Evolutionary conservation across 1,140 invertebrate genomes (phyloP), one percentile per base, ranked within the genome.

Genomic region (Coenobita brevimanus): DNA sequence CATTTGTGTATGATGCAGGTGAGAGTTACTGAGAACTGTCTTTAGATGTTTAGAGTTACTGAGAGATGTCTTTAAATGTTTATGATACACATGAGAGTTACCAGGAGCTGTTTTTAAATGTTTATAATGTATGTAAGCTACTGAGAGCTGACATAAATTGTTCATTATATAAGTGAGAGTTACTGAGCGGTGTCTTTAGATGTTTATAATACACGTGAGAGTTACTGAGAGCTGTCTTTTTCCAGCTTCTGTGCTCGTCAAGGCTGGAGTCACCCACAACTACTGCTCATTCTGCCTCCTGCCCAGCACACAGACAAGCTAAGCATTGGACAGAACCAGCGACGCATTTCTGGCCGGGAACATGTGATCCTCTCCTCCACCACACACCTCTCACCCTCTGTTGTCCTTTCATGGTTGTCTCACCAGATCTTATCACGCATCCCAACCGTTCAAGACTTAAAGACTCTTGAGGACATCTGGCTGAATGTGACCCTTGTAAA

Each of bases 221-320:
- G 17, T 2, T 30, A n/a, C n/a, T n/a, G n/a, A n/a, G 24, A 36
- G 4, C 2, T 38, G 30, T 78, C 36, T 41, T 3, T 4, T 54
- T 73, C 71, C 62, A 87, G 85, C 43, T 87, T 87, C 30, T 87
- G 85, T 87, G 85, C 85, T n/a, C 60, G 36, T 8, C 85, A 87
- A 60, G 85, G 85, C 4, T 87, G 85, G 85, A 87, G 76, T 43
- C 85, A 80, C 64, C 85, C 85, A 33, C 85, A 87, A 46, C 67
- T 87, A 50, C 57, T 87, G 17, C 43, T 87, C 13, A 80, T 87
- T 38, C 33, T 87, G 38, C 85, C 85, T 1, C 67, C 85, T 57
- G 57, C 27, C 46, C 46, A 73, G 24, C 81, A 83, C 13, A 30
- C 13, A 69, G 38, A 69, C 4, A 80, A 57, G 46, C 33, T 30